Evolutionary conservation across 2,888 invertebrate genomes (phyloP).

Genomic region (Chelonus formosanus): DNA sequence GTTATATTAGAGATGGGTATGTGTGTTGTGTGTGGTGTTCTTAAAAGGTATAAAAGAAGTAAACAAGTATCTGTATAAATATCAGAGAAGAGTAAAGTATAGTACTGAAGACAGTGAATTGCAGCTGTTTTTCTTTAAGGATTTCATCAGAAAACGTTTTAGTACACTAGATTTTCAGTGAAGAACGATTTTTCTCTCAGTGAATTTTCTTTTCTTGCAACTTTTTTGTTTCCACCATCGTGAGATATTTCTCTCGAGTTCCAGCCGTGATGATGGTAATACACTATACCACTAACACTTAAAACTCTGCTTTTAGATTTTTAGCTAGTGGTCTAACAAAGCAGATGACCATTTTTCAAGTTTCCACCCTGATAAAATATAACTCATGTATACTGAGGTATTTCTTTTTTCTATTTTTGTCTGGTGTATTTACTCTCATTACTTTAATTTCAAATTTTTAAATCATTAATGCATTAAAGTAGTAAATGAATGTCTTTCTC

Average conservation of each 20-base stretch:
- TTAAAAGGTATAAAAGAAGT: neutral
- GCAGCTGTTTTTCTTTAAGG: conserved; percentile 1
- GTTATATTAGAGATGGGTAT: too few species aligned
- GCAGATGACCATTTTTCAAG: conserved; percentile 50
- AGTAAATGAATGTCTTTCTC: neutral
- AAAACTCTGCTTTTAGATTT: neutral
- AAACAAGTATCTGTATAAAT: neutral
- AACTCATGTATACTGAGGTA: conserved; percentile 33
- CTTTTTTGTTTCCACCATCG: conserved; percentile 21
- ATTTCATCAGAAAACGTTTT: neutral
- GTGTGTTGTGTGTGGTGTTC: too few species aligned
- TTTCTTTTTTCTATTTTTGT: conserved; percentile 49
- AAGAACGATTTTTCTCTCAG: conserved; percentile 17
- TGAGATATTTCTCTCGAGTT: conserved; percentile 29
- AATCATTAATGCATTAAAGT: neutral
- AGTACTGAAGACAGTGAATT: conserved; percentile 11
- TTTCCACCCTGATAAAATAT: conserved; percentile 41
- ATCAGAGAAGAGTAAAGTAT: neutral
- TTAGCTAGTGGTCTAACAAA: conserved; percentile 34
- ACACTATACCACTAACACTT: conserved; percentile 5
- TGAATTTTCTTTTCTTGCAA: conserved; percentile 10
- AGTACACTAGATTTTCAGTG: neutral
- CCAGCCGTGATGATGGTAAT: conserved; percentile 26
- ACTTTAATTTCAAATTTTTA: too few species aligned
- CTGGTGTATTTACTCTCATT: conserved; percentile 44